A percentile compares a stretch with the other conserved stretches of the same genome.
These are phyloP conservation scores for Dioctria linearis DNA, from an alignment of 2,888 invertebrate genomes.

Conservation along the genomic window DNA sequence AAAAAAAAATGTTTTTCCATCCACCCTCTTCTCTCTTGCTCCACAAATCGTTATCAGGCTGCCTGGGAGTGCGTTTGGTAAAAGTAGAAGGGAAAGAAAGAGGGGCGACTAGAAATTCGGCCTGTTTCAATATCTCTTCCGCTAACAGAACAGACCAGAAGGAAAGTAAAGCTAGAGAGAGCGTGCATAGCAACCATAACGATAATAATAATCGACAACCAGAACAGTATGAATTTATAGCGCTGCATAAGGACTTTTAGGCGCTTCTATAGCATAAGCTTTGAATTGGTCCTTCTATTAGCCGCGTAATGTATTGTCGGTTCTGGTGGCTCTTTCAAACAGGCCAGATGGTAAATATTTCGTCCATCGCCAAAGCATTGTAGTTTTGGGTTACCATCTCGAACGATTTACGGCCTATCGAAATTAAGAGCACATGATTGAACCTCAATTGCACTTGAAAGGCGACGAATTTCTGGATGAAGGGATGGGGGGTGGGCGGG, in stretches of 20 bases:
- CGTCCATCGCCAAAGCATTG: slow-evolving; percentile 9
- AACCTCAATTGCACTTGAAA: slow-evolving; percentile 9
- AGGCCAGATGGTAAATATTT: slow-evolving; percentile 20
- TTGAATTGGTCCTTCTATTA: slow-evolving; percentile 4
- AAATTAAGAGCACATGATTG: slow-evolving; percentile 10
- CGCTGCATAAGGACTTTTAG: slow-evolving; percentile 15
- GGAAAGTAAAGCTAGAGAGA: background rate
- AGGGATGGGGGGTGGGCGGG: no score
- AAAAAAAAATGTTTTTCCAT: slow-evolving; percentile 10
- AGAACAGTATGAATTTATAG: slow-evolving; percentile 19
- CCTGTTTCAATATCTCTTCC: background rate
- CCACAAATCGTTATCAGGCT: background rate
- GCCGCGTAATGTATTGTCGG: background rate
- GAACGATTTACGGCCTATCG: slow-evolving; percentile 27
- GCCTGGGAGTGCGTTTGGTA: background rate
- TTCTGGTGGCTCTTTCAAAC: background rate
- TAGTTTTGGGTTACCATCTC: background rate
- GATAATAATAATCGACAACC: slow-evolving; percentile 32
- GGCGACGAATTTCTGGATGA: background rate
- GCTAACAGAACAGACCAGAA: background rate
- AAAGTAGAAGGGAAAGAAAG: background rate
- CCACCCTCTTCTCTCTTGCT: background rate
- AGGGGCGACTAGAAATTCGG: slow-evolving; percentile 8
- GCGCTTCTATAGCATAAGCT: background rate
- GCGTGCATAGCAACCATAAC: slow-evolving; percentile 25